A percentile compares a stretch with the other conserved stretches of the same genome.
phyloP scores from a whole-genome alignment of 2,797 vertebrate genomes.

The Staurois parvus region DNA sequence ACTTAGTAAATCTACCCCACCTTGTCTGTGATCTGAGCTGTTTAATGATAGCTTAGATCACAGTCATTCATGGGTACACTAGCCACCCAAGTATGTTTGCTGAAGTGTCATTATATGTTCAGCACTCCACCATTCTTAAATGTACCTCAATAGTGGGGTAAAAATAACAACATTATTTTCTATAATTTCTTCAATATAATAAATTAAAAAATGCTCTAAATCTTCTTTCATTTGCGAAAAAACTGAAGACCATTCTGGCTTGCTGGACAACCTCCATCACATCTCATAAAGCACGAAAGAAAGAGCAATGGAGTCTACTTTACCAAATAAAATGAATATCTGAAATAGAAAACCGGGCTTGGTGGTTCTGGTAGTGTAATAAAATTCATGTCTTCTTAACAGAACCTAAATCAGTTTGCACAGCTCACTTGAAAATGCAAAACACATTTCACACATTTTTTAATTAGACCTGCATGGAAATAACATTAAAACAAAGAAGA shows the following conservation, averaged over 20 bases:
- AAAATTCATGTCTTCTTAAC: constrained; percentile 34
- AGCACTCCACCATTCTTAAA: too few species aligned
- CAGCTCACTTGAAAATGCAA: constrained; percentile 34
- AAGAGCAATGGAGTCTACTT: constrained; percentile 27
- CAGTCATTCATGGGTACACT: too few species aligned
- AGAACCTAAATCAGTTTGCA: constrained; percentile 35
- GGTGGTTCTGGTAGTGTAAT: constrained; percentile 44
- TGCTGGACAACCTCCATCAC: constrained; percentile 37
- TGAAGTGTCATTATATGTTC: too few species aligned
- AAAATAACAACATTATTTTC: too few species aligned
- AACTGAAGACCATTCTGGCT: neutral
- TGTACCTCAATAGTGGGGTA: too few species aligned
- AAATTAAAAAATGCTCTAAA: too few species aligned
- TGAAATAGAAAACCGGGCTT: constrained; percentile 41
- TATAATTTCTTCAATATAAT: too few species aligned
- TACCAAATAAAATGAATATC: constrained; percentile 44
- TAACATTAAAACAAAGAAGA: constrained; percentile 35
- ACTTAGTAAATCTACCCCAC: too few species aligned
- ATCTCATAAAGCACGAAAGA: constrained; percentile 44
- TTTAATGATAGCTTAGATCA: too few species aligned
- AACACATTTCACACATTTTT: constrained; percentile 59
- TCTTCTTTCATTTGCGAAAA: neutral
- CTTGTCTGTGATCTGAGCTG: too few species aligned
- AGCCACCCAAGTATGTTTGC: too few species aligned
- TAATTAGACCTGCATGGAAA: constrained; percentile 53